Evolutionary conservation across 1,140 invertebrate genomes (phyloP).

Genomic region (Archivesica marissinica): DNA sequence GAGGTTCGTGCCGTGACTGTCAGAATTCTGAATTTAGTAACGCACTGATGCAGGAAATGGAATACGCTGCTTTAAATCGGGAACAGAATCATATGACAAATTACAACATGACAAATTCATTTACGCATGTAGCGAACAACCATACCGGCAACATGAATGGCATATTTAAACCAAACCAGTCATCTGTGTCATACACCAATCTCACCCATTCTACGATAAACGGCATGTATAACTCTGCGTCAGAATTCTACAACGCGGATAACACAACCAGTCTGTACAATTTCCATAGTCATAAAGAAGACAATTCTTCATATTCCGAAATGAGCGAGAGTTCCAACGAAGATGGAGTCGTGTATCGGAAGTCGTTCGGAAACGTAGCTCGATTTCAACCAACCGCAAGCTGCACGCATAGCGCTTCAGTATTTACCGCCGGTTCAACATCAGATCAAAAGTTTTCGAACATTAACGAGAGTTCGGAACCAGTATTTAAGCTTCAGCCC

Average conservation of each 20-base stretch:
- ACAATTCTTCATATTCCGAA: conserved; percentile 88
- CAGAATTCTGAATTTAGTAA: conserved; percentile 82
- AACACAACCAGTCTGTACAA: conserved; percentile 88
- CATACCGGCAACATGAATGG: conserved; percentile 48
- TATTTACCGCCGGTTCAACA: conserved; percentile 21
- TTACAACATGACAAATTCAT: conserved; percentile 45
- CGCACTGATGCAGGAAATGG: conserved; percentile 81
- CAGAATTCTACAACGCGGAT: conserved; percentile 86
- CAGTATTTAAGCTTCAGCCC: conserved; percentile 79
- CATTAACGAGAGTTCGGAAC: conserved; percentile 12
- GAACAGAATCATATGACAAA: conserved; percentile 54
- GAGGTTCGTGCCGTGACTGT: conserved; percentile 82
- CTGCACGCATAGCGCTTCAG: neutral
- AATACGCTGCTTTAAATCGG: conserved; percentile 72
- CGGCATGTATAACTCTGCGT: conserved; percentile 81
- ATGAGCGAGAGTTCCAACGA: conserved; percentile 83
- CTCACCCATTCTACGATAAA: conserved; percentile 70
- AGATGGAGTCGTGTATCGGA: conserved; percentile 57
- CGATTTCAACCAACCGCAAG: conserved; percentile 35
- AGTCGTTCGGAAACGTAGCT: conserved; percentile 73
- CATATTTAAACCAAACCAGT: conserved; percentile 38
- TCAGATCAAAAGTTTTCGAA: conserved; percentile 22
- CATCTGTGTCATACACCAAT: conserved; percentile 44
- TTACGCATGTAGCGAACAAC: conserved; percentile 29
- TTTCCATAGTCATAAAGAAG: conserved; percentile 82